Evolutionary conservation across 2,888 invertebrate species (phyloP).

Genomic region (Hyalella azteca): DNA sequence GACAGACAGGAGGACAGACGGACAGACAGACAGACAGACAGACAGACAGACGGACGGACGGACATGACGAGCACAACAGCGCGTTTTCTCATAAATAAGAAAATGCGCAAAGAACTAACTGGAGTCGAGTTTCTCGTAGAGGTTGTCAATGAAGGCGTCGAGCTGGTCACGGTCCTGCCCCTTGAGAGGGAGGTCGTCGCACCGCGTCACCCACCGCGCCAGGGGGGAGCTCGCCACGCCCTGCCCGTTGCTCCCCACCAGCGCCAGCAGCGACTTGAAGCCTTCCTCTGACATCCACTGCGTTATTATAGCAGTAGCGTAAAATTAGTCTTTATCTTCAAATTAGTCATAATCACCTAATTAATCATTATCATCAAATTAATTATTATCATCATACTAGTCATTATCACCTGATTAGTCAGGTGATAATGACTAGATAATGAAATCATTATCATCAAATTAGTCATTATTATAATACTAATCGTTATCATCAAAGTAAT

Average conservation of each 20-base stretch:
- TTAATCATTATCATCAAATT: too few species aligned
- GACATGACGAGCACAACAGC: too few species aligned
- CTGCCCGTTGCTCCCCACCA: conserved; percentile 91
- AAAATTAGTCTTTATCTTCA: too few species aligned
- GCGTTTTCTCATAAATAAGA: too few species aligned
- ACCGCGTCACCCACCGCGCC: conserved; percentile 83
- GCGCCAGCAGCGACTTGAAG: conserved; percentile 74
- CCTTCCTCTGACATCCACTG: conserved; percentile 81
- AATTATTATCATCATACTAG: too few species aligned
- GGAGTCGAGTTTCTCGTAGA: conserved; percentile 50
- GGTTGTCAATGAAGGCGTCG: conserved; percentile 77
- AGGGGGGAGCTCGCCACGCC: conserved; percentile 91
- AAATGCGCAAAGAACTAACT: conserved; percentile 29
- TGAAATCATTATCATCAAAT: too few species aligned
- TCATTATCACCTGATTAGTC: too few species aligned
- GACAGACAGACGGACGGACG: neutral
- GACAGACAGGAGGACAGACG: neutral
- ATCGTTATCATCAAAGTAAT: too few species aligned
- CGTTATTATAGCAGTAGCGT: too few species aligned
- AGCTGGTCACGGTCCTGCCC: conserved; percentile 73
- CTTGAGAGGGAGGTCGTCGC: conserved; percentile 71
- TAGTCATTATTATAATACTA: too few species aligned
- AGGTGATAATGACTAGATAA: too few species aligned
- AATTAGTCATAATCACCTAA: too few species aligned
- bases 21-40: neutral